Evolutionary conservation across 2,113 vertebrate genomes (phyloP).

Genomic region (Lanius collurio): DNA sequence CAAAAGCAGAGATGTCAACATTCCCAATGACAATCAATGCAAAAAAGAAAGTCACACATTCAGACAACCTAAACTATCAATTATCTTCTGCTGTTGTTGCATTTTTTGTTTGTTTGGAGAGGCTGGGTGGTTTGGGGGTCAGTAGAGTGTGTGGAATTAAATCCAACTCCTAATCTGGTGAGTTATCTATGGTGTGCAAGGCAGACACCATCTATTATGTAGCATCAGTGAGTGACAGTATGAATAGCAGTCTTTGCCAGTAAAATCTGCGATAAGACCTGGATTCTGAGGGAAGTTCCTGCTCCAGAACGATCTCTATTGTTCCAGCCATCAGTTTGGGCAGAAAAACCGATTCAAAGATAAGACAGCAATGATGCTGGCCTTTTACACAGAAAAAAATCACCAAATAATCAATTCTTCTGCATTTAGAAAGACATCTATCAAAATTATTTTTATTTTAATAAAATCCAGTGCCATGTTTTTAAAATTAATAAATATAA

Average conservation of each 20-base stretch:
- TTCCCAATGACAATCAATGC: conserved; percentile 2
- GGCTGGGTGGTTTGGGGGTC: neutral
- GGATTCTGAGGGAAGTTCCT: conserved; percentile 61
- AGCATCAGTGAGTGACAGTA: conserved; percentile 70
- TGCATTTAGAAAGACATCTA: conserved; percentile 81
- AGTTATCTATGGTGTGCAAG: conserved; percentile 86
- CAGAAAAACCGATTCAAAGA: conserved; percentile 77
- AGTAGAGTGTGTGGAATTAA: conserved; percentile 64
- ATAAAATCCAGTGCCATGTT: neutral
- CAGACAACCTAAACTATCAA: conserved; percentile 71
- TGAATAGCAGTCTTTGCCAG: conserved; percentile 83
- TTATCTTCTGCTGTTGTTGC: conserved; percentile 70
- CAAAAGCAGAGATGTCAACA: conserved; percentile 15
- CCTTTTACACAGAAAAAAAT: conserved; percentile 57
- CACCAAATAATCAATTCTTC: conserved; percentile 66
- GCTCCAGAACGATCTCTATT: conserved; percentile 74
- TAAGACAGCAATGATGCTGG: conserved; percentile 71
- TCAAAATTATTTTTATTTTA: conserved; percentile 48
- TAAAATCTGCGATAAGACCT: conserved; percentile 75
- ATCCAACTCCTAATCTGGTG: conserved; percentile 52
- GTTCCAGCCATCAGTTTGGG: conserved; percentile 77
- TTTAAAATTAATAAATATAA: neutral
- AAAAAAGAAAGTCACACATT: conserved; percentile 46
- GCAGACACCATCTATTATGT: conserved; percentile 79
- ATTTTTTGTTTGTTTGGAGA: neutral